Percentiles rank a stretch among this genome's conserved stretches.
These are phyloP conservation scores for Phaethon lepturus DNA, from an alignment of 2,113 vertebrate species.

Conservation along the genomic window DNA sequence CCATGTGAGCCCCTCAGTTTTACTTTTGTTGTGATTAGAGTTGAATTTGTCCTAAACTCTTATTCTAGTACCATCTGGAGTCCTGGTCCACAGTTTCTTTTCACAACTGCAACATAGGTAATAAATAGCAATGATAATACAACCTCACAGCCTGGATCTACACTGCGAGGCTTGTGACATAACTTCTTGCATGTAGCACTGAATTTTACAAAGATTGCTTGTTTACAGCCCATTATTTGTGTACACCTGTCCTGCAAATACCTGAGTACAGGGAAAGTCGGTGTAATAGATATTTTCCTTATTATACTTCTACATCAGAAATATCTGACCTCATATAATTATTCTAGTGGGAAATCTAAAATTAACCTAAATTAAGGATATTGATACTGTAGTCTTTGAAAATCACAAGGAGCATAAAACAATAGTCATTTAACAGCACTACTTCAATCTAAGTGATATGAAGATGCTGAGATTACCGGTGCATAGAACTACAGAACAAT, in stretches of 20 bases:
- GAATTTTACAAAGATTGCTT: not conserved
- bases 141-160: not conserved
- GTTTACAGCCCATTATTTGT: not conserved
- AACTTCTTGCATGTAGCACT: not conserved
- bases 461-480: not conserved
- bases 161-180: not conserved
- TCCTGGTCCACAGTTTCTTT: not conserved
- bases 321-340: not conserved
- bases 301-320: not conserved
- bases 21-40: not conserved
- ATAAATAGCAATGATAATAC: not conserved
- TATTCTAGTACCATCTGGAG: not conserved
- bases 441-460: not conserved
- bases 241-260: not conserved
- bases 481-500: not conserved
- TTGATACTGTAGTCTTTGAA: not conserved
- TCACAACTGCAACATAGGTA: not conserved
- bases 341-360: constrained; percentile 17
- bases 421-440: not conserved
- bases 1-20: not conserved
- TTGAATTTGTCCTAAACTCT: not conserved
- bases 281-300: not conserved
- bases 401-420: not conserved
- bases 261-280: not conserved
- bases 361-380: not conserved